Conservation (phyloP, 2,113 vertebrate genomes). For the Eulacestoma nigropectus region DNA sequence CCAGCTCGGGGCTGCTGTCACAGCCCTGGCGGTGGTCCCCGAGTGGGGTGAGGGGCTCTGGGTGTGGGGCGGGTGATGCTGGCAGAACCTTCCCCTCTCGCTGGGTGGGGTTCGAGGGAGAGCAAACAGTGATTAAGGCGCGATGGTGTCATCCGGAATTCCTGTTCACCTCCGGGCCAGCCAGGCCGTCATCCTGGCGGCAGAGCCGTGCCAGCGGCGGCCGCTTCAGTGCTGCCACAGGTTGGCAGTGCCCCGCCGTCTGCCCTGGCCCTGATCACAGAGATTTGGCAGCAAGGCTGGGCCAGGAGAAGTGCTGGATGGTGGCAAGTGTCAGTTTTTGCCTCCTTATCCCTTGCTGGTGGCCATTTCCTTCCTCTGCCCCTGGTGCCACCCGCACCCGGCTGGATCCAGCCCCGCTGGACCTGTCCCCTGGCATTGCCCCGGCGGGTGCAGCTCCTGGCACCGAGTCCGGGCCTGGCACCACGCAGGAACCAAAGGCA, state of each 20-base stretch:
- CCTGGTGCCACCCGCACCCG: accelerated
- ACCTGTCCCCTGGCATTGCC: not conserved
- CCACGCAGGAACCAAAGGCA: not conserved
- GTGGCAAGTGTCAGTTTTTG: not conserved
- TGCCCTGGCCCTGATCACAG: not conserved
- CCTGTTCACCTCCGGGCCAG: slow-evolving; percentile 1
- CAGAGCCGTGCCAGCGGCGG: accelerated
- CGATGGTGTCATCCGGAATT: slow-evolving; percentile 24
- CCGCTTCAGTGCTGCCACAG: accelerated
- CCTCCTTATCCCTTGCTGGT: not conserved
- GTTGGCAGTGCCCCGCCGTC: accelerated
- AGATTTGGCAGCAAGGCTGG: accelerated
- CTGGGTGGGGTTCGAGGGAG: not conserved
- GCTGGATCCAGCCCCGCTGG: not conserved
- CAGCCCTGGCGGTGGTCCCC: accelerated
- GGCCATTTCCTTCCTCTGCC: accelerated
- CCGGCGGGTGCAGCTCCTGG: accelerated
- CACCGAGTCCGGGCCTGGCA: not conserved
- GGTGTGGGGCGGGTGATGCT: not conserved
- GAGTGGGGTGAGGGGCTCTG: not conserved
- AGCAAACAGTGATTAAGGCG: slow-evolving; percentile 22
- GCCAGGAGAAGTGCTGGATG: not conserved
- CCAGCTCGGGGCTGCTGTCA: accelerated
- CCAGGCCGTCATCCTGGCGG: accelerated
- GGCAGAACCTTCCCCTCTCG: not conserved